Base-by-base conservation (phyloP, 2,888 invertebrate species). In the Agrochola circellaris region DNA sequence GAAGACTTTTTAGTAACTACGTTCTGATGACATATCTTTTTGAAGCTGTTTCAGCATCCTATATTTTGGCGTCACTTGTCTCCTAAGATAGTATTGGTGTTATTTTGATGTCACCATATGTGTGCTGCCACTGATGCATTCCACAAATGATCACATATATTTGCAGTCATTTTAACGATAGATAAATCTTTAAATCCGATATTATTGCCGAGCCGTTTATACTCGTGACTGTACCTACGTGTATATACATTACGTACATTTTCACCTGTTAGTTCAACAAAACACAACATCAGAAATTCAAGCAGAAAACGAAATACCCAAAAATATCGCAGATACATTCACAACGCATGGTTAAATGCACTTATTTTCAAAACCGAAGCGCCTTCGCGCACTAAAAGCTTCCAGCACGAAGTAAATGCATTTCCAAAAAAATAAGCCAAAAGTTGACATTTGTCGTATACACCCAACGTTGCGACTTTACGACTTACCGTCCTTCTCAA, bases 401-500 rank as follows among this genome's bases (percentile, higher is more conserved):
- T 64, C 38, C 6, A 68, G 51, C 45, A 30, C 65, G 70, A 66
- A 83, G 73, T 73, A 83, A 86, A 80, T 76, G 77, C 79, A 81
- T 75, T 77, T 79, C 61, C 60, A 80, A 87, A 87, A 54, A 87
- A 78, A 79, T 75, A 81, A 75, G 17, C 48, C 51, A 60, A 75
- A 81, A 72, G 62, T 79, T 82, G 81, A 83, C 83, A 79, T 85
- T 88, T 75, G 79, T 76, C 78, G 72, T 34, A 70, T 79, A 73
- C 65, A 81, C 56, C 64, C 74, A 69, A 78, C 71, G 64, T 66
- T 62, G 77, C 61, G 69, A 87, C 82, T 85, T 77, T 66, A 78
- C 62, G 82, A 85, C 73, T 87, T 82, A 80, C 78, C 73, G 89
- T 88, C 75, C 60, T 76, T 79, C 71, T 26, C 80, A 74, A 81